Evolutionary conservation across 2,113 vertebrate genomes (phyloP).

Genomic region (Synodontis membranacea): DNA sequence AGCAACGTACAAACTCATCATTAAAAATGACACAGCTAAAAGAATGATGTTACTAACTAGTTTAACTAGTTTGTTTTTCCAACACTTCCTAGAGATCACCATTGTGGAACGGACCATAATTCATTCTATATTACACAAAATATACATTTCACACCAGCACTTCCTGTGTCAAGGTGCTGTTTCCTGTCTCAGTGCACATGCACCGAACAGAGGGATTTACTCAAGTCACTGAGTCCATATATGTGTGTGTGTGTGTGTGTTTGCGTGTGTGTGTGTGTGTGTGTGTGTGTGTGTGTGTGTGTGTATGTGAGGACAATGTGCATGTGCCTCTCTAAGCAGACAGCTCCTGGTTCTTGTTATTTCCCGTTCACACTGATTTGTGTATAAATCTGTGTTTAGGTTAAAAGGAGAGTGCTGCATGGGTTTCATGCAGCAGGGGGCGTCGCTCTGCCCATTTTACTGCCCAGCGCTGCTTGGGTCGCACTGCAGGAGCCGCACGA

Average conservation of each 20-base stretch:
- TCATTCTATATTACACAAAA: constrained; percentile 19
- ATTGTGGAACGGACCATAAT: neutral
- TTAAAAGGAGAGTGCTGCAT: constrained; percentile 38
- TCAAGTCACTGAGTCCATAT: constrained; percentile 19
- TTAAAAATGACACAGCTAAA: neutral
- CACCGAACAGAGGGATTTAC: constrained; percentile 5
- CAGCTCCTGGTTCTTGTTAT: neutral
- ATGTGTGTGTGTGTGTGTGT: constrained; percentile 39
- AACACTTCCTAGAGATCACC: neutral
- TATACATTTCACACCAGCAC: neutral
- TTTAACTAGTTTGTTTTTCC: neutral
- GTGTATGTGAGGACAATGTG: constrained; percentile 16
- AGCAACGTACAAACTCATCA: neutral
- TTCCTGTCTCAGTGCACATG: neutral
- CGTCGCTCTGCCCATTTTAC: constrained; percentile 56
- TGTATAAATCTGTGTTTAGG: constrained; percentile 26
- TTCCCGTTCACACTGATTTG: neutral
- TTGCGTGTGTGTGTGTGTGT: constrained; percentile 23
- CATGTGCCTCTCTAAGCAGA: constrained; percentile 47
- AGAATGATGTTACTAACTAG: no score
- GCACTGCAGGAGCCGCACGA: constrained; percentile 96
- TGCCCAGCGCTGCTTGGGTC: constrained; percentile 90
- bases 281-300: constrained; percentile 25
- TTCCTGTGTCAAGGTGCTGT: neutral
- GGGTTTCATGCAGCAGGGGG: constrained; percentile 19